Evolutionary conservation across 2,797 vertebrate genomes (phyloP).

Genomic region (Sebastes umbrosus): DNA sequence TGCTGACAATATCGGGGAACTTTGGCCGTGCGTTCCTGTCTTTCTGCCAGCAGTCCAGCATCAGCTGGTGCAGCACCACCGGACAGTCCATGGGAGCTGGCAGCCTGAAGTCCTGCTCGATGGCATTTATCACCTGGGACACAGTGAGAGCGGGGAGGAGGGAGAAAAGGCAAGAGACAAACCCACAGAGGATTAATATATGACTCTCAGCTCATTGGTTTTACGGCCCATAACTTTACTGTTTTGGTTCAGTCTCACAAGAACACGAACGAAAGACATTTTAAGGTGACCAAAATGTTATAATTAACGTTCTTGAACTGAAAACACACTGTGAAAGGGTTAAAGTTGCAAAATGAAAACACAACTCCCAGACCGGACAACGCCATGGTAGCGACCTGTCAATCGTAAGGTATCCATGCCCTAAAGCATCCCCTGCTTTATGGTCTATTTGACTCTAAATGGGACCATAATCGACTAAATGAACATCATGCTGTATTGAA

Average conservation of each 20-base stretch:
- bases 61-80: slow-evolving; percentile 92
- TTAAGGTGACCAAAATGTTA: neutral
- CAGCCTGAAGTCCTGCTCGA: slow-evolving; percentile 94
- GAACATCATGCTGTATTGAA: too few relatives aligned
- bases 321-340: neutral
- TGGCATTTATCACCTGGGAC: slow-evolving; percentile 93
- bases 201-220: neutral
- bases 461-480: too few relatives aligned
- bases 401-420: neutral
- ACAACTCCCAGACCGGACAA: neutral
- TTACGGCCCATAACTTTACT: neutral
- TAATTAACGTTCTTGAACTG: neutral
- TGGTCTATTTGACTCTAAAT: too few relatives aligned
- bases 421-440: neutral
- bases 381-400: neutral
- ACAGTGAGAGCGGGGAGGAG: neutral
- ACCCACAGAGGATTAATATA: neutral
- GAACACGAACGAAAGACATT: too few relatives aligned
- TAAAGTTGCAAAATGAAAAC: neutral
- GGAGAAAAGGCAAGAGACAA: neutral
- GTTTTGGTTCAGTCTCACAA: neutral
- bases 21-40: slow-evolving; percentile 94
- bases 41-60: slow-evolving; percentile 98
- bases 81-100: slow-evolving; percentile 97
- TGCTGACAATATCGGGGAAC: slow-evolving; percentile 94